Evolutionary conservation across 2,888 invertebrate species (phyloP).

Genomic region (Minunthozetes semirufus): DNA sequence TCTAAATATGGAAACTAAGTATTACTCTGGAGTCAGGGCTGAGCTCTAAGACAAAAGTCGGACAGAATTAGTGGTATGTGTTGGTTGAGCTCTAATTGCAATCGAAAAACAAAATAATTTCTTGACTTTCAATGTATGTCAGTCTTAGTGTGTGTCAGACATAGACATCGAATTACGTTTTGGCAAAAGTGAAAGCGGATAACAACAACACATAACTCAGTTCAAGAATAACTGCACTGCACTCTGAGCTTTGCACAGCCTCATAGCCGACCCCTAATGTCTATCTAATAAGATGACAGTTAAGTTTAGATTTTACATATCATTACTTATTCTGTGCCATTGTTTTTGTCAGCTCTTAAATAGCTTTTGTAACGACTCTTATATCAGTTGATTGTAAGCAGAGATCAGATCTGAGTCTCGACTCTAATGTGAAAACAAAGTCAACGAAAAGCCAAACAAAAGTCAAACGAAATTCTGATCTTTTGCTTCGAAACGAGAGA

Average conservation of each 20-base stretch:
- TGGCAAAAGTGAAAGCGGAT: not conserved
- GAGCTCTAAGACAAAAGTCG: no score
- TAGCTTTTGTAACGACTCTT: slow-evolving; percentile 10
- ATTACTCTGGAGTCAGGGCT: no score
- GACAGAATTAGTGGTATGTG: no score
- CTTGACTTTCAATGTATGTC: not conserved
- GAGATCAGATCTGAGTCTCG: not conserved
- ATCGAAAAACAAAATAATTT: not conserved
- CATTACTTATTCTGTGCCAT: slow-evolving; percentile 11
- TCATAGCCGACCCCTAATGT: not conserved
- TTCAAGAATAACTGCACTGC: not conserved
- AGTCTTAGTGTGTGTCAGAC: no score
- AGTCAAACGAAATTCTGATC: no score
- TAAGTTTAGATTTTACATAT: slow-evolving; percentile 10
- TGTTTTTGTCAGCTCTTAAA: slow-evolving; percentile 23
- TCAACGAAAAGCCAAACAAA: no score
- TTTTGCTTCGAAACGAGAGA: no score
- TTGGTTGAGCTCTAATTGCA: no score
- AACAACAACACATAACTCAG: not conserved
- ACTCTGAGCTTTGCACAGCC: not conserved
- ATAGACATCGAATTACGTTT: not conserved
- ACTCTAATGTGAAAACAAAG: no score
- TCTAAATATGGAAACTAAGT: no score
- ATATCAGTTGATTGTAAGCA: slow-evolving; percentile 7
- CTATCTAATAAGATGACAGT: slow-evolving; percentile 19